Conservation (phyloP, 2,797 vertebrate species). For the Clamator glandarius region DNA sequence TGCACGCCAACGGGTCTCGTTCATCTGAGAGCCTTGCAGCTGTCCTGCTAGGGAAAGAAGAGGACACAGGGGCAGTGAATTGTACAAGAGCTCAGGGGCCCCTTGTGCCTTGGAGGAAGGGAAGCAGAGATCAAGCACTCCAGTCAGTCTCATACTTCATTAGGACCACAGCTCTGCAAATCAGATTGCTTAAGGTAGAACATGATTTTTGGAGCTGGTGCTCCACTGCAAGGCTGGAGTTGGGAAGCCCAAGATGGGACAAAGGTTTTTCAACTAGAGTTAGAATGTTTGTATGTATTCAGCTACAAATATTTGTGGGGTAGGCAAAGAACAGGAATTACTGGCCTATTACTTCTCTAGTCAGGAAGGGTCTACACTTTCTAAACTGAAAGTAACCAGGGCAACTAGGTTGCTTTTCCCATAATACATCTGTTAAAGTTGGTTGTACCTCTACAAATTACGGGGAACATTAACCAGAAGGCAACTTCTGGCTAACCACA, state of each 20-base stretch:
- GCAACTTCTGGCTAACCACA: background rate
- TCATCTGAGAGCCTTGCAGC: background rate
- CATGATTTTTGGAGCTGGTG: background rate
- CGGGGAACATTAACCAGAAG: background rate
- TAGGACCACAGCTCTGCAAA: background rate
- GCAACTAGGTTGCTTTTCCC: background rate
- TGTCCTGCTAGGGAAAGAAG: background rate
- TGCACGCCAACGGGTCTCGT: background rate
- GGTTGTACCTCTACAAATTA: background rate
- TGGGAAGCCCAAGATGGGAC: background rate
- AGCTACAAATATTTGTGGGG: background rate
- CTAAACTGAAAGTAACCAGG: background rate
- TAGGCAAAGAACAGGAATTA: background rate
- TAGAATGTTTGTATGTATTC: background rate
- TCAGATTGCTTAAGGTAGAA: constrained; percentile 9
- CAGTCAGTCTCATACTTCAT: background rate
- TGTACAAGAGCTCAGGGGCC: background rate
- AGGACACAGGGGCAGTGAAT: background rate
- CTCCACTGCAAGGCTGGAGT: background rate
- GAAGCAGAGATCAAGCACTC: constrained; percentile 4
- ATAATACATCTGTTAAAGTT: background rate
- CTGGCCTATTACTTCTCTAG: background rate
- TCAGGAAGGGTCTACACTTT: background rate
- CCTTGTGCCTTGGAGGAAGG: background rate
- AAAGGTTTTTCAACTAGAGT: background rate